Evolutionary conservation across 2,797 vertebrate species (phyloP).

Genomic region (Gymnodraco acuticeps): DNA sequence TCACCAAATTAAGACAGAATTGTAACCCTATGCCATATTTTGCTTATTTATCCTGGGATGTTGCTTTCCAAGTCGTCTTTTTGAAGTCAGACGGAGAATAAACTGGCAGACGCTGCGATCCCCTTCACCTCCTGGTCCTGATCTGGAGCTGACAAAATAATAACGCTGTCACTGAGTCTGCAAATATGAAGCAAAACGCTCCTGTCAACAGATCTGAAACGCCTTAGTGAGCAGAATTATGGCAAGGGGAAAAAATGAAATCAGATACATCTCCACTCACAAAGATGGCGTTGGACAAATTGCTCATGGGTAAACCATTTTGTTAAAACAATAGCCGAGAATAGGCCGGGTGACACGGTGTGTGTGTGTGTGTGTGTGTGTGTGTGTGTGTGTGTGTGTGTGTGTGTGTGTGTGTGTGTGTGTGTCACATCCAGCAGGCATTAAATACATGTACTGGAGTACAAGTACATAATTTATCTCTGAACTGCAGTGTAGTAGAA

Average conservation of each 20-base stretch:
- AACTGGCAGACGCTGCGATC: conserved; percentile 4
- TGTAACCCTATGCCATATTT: neutral
- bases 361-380: neutral
- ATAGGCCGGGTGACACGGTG: conserved; percentile 46
- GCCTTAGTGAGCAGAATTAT: conserved; percentile 30
- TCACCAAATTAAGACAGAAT: too few relatives aligned
- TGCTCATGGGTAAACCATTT: conserved; percentile 58
- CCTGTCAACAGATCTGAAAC: conserved; percentile 50
- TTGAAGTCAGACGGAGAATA: conserved; percentile 10
- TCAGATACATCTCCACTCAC: conserved; percentile 55
- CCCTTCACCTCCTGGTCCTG: conserved; percentile 35
- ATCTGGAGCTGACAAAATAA: conserved; percentile 54
- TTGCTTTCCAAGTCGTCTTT: conserved; percentile 33
- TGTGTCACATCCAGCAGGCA: neutral
- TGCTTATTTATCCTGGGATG: neutral
- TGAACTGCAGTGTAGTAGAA: too few relatives aligned
- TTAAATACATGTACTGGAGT: too few relatives aligned
- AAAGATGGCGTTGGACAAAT: conserved; percentile 60
- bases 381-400: conserved; percentile 13
- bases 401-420: conserved; percentile 7
- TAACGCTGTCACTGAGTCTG: conserved; percentile 41
- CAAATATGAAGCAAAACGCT: conserved; percentile 43
- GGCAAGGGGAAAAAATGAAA: conserved; percentile 47
- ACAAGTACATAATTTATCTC: too few relatives aligned
- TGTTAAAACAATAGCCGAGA: conserved; percentile 70